Evolutionary conservation across 1,140 invertebrate species (phyloP).

Genomic region (Saccostrea echinata): DNA sequence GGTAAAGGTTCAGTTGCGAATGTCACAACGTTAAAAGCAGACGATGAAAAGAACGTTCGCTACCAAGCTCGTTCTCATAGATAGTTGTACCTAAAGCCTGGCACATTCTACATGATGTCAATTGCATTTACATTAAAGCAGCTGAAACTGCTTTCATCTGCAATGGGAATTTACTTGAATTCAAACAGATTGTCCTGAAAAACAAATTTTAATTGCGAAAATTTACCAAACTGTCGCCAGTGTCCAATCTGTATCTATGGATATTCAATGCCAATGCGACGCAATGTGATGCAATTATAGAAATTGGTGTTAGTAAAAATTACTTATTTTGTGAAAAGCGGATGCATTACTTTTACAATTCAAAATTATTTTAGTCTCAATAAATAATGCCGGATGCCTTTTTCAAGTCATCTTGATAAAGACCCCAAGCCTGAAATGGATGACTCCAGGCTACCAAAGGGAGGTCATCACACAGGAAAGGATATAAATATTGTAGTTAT

Average conservation of each 20-base stretch:
- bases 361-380: no score
- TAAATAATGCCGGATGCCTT: conserved; percentile 40
- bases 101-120: not conserved
- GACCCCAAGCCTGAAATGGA: conserved; percentile 56
- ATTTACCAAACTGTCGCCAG: not conserved
- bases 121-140: not conserved
- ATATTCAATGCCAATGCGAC: not conserved
- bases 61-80: not conserved
- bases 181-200: not conserved
- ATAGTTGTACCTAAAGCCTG: not conserved
- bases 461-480: conserved; percentile 49
- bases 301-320: not conserved
- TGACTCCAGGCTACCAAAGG: conserved; percentile 48
- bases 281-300: not conserved
- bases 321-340: not conserved
- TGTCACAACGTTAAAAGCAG: not conserved
- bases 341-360: not conserved
- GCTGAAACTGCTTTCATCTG: not conserved
- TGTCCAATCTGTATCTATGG: not conserved
- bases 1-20: not conserved
- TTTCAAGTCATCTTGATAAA: conserved; percentile 32
- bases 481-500: conserved; percentile 67
- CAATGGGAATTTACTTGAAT: not conserved
- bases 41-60: not conserved
- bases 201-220: not conserved